Evolutionary conservation across 2,113 vertebrate species (phyloP).

Genomic region (Sigmodon hispidus): DNA sequence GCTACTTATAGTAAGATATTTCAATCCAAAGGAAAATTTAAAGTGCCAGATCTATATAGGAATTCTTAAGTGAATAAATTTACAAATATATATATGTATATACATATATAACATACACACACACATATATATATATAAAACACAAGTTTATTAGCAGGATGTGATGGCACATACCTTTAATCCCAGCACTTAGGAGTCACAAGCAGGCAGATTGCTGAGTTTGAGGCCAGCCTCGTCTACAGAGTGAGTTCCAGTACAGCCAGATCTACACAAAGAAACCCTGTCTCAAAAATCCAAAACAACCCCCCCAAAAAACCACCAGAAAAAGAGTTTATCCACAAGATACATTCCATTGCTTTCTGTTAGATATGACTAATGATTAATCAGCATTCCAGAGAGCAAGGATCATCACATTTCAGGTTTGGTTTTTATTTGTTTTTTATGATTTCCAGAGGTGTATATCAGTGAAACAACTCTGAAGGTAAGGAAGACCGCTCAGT

Average conservation of each 20-base stretch:
- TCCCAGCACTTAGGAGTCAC: not conserved
- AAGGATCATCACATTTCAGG: not conserved
- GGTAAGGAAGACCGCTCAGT: not conserved
- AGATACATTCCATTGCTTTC: not conserved
- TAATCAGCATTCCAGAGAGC: slow-evolving; percentile 5
- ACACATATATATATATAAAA: too few relatives aligned
- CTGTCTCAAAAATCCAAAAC: not conserved
- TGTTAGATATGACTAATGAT: not conserved
- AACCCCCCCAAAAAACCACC: not conserved
- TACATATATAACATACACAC: too few relatives aligned
- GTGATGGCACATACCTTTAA: not conserved
- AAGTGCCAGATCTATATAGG: not conserved
- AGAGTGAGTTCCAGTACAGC: not conserved
- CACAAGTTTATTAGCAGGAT: not conserved
- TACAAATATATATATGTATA: too few relatives aligned
- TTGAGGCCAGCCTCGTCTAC: not conserved
- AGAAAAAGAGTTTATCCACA: not conserved
- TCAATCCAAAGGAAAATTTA: slow-evolving; percentile 48
- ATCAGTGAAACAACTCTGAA: not conserved
- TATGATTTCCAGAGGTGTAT: not conserved
- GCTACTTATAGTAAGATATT: not conserved
- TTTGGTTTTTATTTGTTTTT: not conserved
- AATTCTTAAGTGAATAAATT: slow-evolving; percentile 44
- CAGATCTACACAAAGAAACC: not conserved
- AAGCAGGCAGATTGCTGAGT: not conserved